These are phyloP conservation scores for Vanessa cardui DNA, from an alignment of 2,888 invertebrate genomes.

Conservation along the genomic window DNA sequence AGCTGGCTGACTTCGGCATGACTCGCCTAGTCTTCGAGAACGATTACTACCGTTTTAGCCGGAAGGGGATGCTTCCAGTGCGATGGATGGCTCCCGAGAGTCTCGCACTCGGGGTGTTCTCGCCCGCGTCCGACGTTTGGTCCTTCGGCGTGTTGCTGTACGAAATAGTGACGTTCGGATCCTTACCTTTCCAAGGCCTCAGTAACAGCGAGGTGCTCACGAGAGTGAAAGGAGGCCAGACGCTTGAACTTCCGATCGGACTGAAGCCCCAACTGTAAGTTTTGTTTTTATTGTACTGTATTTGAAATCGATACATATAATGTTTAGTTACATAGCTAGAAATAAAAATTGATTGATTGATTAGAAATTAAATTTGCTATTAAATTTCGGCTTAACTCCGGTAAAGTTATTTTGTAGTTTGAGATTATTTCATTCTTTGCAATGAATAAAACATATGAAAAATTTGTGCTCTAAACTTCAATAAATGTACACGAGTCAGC, in stretches of 20 bases:
- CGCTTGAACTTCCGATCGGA: slow-evolving; percentile 88
- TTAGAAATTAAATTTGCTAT: no score
- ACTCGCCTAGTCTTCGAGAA: slow-evolving; percentile 93
- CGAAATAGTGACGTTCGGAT: slow-evolving; percentile 95
- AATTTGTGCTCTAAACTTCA: no score
- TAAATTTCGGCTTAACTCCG: no score
- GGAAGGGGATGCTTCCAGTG: slow-evolving; percentile 94
- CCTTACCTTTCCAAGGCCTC: slow-evolving; percentile 94
- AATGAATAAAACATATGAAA: no score
- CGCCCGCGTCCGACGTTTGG: slow-evolving; percentile 95
- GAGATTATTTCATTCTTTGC: no score
- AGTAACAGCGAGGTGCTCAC: slow-evolving; percentile 93
- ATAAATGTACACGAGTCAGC: no score
- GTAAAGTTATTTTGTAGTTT: no score
- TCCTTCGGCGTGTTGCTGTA: slow-evolving; percentile 93
- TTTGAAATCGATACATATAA: background rate
- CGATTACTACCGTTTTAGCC: slow-evolving; percentile 94
- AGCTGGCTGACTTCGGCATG: slow-evolving; percentile 96
- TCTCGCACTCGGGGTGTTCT: slow-evolving; percentile 91
- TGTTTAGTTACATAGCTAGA: no score
- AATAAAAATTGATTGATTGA: no score
- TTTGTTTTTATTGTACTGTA: background rate
- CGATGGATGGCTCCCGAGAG: slow-evolving; percentile 98
- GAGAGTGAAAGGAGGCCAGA: slow-evolving; percentile 89
- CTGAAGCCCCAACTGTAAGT: slow-evolving; percentile 91